Evolutionary conservation across 1,140 invertebrate species (phyloP), one percentile per base, ranked within the genome.

Genomic region (Phthorimaea operculella): DNA sequence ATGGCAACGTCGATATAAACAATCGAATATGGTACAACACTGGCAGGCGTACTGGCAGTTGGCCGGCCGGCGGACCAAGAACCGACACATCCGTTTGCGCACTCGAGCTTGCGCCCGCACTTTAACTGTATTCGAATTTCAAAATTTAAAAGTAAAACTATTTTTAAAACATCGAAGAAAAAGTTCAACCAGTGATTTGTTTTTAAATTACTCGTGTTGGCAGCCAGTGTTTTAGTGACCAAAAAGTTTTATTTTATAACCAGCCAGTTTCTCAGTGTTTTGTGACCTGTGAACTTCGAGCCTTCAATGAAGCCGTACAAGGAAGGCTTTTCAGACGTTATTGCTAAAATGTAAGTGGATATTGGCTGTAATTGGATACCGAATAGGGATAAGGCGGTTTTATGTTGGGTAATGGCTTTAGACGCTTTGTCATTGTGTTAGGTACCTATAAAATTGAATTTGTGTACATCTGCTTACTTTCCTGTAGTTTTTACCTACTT

Each of bases 71-170:
- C 70, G 72, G 76, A 65, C 66, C 66, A 74, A 70, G 70, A 68
- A 52, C 54, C 65, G 67, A 68, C 80, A 81, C 78, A 83, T 83
- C 80, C 80, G 80, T 70, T 73, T 79, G 74, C 70, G 72, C 70
- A 68, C 66, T 75, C 70, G 63, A 58, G 64, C 71, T 68, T 66
- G 74, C 70, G 68, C 68, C 71, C 68, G 71, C 62, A 60, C 60
- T n/a, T n/a, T n/a, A 45, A 78, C 62, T 63, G 67, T 15, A 44
- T 33, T 51, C 42, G 18, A 44, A 57, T 28, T 28, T 28, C 21
- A 6, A 28, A 28, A 28, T 28, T 28, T 28, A 28, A 28, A 28
- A 28, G 21, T 28, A 28, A 28, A 28, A 28, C 6, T 4, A 28
- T 4, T 4, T 28, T 6, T 6, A 28, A 28, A 28, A 28, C 21